Base-by-base conservation (phyloP, 2,888 invertebrate genomes). In the Mythimna albipuncta region DNA sequence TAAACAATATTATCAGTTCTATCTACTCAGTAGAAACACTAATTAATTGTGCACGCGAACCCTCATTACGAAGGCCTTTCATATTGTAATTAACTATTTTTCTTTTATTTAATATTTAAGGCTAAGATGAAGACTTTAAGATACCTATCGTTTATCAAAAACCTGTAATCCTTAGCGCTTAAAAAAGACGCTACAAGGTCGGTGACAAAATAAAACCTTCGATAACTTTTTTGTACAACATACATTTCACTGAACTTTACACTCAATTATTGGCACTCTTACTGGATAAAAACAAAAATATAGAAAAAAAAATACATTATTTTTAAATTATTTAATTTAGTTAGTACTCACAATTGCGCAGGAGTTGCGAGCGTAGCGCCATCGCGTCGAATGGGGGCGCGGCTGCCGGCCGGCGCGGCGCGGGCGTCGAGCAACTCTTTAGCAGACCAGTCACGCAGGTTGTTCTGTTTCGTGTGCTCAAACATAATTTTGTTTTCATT, bases 351-450 rank as follows among this genome's bases (percentile, higher is more conserved):
- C 96, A 93, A 88, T 89, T 93, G 93, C 95, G 94, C 92, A 95
- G 93, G 92, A 95, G 95, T 92, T 91, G 92, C 77, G 94, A 90
- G 86, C 94, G 93, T 82, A 94, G 89, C 86, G 95, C 94, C 96
- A 96, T 96, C 73, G 89, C 92, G 94, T 80, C 87, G 93, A 95
- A 94, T 95, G 94, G 90, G 86, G 92, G 92, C 91, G 90, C 90
- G 91, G 88, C 90, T 81, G 75, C 84, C 72, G 78, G 87, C 84
- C 75, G 75, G 76, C 73, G 85, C 77, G 81, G 80, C 67, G 68
- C 86, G 63, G 69, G 84, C 78, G 85, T 75, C 69, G 77, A 73
- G 66, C 79, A 86, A 86, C 90, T 89, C 81, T 87, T 91, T 90
- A 85, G 84, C 84, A 90, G 86, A 94, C 94, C 91, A 89, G 94